Evolutionary conservation across 2,888 invertebrate species (phyloP).

Genomic region (Bedellia somnulentella): DNA sequence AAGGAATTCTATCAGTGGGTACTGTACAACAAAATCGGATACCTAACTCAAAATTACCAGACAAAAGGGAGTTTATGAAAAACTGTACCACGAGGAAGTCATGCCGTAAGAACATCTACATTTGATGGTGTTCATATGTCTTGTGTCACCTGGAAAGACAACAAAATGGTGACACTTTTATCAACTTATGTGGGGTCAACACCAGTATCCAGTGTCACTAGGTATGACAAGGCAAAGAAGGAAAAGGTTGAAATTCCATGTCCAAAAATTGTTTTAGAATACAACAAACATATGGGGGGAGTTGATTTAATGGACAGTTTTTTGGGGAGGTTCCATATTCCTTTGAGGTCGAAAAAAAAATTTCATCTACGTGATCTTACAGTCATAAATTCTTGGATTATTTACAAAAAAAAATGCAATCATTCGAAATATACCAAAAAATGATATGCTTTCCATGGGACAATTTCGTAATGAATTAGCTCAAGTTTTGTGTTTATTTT

Average conservation of each 20-base stretch:
- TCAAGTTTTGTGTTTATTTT: constrained; percentile 2
- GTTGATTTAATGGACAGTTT: constrained; percentile 22
- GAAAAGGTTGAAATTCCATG: constrained; percentile 19
- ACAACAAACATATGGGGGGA: constrained; percentile 24
- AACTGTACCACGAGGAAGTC: constrained; percentile 7
- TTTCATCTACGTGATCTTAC: constrained; percentile 19
- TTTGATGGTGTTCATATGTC: constrained; percentile 5
- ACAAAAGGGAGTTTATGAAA: constrained; percentile 8
- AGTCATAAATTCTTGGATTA: constrained; percentile 19
- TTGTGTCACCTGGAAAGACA: constrained; percentile 14
- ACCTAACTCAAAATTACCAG: constrained; percentile 8
- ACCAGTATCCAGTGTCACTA: constrained; percentile 17
- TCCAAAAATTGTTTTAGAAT: constrained; percentile 20
- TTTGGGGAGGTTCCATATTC: constrained; percentile 19
- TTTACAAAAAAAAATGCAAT: constrained; percentile 11
- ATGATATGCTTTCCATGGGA: not conserved
- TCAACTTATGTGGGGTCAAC: constrained; percentile 14
- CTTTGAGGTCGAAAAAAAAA: constrained; percentile 19
- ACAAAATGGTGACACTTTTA: constrained; percentile 11
- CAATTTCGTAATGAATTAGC: constrained; percentile 7
- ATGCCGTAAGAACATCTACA: constrained; percentile 7
- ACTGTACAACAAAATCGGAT: constrained; percentile 10
- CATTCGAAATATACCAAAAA: constrained; percentile 2
- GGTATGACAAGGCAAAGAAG: constrained; percentile 19
- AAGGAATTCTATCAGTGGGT: constrained; percentile 4